Percentiles rank a stretch among this genome's conserved stretches.
phyloP scores from a whole-genome alignment of 2,797 vertebrate species.

The Martes flavigula region DNA sequence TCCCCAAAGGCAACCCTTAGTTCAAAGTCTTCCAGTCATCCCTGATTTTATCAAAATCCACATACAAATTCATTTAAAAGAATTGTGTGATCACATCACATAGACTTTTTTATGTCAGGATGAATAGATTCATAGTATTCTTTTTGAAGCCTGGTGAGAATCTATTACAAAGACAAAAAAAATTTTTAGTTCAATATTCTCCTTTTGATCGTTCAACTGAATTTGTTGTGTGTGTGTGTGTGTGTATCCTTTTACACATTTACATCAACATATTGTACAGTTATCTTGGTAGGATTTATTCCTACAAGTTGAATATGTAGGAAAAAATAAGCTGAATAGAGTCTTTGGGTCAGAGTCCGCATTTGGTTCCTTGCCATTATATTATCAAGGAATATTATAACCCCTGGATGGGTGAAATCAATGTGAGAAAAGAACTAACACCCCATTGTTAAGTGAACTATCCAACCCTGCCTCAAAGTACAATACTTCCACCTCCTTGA shows the following conservation, averaged over 20 bases:
- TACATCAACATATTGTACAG: background rate
- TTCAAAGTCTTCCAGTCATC: background rate
- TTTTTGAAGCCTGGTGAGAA: background rate
- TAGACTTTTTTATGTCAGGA: background rate
- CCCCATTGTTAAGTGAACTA: background rate
- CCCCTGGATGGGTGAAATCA: background rate
- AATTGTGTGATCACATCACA: background rate
- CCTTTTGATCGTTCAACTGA: background rate
- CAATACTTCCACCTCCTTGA: background rate
- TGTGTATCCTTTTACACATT: background rate
- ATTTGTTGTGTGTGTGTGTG: background rate
- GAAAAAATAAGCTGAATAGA: background rate
- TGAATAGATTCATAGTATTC: background rate
- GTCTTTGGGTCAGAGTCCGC: background rate
- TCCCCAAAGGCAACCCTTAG: background rate
- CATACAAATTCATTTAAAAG: background rate
- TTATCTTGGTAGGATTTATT: background rate
- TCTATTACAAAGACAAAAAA: background rate
- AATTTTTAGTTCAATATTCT: conserved; percentile 8
- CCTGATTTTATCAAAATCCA: conserved; percentile 13
- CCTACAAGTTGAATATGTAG: background rate
- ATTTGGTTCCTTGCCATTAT: background rate
- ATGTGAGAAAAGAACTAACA: background rate
- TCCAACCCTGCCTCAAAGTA: background rate
- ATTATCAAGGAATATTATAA: background rate